Percentiles rank a stretch among this genome's conserved stretches.
Evolutionary conservation across 2,113 vertebrate species (phyloP).

Genomic region (Centrocercus urophasianus): DNA sequence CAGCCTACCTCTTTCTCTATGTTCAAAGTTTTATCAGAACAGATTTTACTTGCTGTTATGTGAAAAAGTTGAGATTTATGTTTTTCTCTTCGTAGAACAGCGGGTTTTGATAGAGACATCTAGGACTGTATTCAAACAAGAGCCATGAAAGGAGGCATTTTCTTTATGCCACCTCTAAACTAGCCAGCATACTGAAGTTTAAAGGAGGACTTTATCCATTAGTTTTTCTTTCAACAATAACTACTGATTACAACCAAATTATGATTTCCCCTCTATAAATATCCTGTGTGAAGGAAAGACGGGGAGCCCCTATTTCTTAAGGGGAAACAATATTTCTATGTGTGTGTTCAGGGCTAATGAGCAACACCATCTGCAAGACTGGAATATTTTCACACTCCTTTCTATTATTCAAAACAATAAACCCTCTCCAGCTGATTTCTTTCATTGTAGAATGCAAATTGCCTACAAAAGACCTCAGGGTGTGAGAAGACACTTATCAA

Average conservation of each 20-base stretch:
- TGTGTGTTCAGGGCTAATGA: conserved; percentile 73
- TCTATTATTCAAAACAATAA: conserved; percentile 81
- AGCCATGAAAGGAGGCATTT: conserved; percentile 22
- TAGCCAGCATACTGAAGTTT: conserved; percentile 35
- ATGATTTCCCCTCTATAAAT: conserved; percentile 70
- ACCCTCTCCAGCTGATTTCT: conserved; percentile 80
- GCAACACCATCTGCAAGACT: conserved; percentile 76
- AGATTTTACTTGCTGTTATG: neutral
- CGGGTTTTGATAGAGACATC: neutral
- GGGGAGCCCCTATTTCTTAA: conserved; percentile 47
- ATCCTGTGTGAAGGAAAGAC: neutral
- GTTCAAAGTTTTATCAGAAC: neutral
- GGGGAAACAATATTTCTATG: conserved; percentile 66
- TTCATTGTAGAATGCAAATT: conserved; percentile 81
- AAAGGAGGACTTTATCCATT: conserved; percentile 43
- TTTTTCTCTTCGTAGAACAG: conserved; percentile 52
- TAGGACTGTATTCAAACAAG: neutral
- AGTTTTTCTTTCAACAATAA: conserved; percentile 61
- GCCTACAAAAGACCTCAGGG: conserved; percentile 78
- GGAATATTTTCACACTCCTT: conserved; percentile 80
- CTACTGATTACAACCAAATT: conserved; percentile 70
- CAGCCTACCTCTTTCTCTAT: neutral
- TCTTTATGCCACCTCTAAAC: conserved; percentile 25
- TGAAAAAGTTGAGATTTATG: neutral
- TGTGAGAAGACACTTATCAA: conserved; percentile 82